Base-by-base conservation (phyloP, 2,888 invertebrate genomes). In the Eumacrocentrus americanus region DNA sequence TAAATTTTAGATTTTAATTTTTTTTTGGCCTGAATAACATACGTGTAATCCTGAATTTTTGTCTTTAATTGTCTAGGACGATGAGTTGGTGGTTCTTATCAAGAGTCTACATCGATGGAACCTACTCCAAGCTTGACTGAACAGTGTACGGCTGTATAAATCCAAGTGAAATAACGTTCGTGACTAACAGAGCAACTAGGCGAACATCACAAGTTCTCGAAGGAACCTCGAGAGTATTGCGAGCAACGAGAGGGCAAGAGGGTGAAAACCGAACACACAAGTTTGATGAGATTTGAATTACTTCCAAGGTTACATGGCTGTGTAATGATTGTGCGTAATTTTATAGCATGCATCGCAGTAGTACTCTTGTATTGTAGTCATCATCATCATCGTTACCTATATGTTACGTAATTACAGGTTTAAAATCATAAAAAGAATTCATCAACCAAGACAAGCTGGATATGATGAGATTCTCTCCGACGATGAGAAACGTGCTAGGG, bases 111-210 rank as follows among this genome's bases (percentile, higher is more conserved):
- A 44, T 63, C 46, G 50, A 50, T 52, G n/a, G 63, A 63, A 63
- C 46, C 50, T 6, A 9, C 5, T 61, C 57, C 22, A 37, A 58
- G 60, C 61, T 58, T 60, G 58, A 67, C 67, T 65, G 65, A 67
- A 58, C 37, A 40, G n/a, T 35, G 12, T 44, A 55, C 48, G 34
- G 54, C 44, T 23, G 52, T 16, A 56, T 29, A 62, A 61, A 59
- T 55, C 44, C 50, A 51, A 22, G 50, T 34, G 50, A 62, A 65
- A 62, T 59, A 52, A 62, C 25, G 58, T 55, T 67, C 67, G 67
- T 67, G 67, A 67, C 67, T 64, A 54, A 50, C 47, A 54, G 18
- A 29, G 25, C 35, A 44, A 25, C 25, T 25, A 25, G 40, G 12
- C 22, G 14, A 16, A 38, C 44, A 54, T 54, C 54, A 34, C 25